Base-by-base conservation (phyloP, 2,888 invertebrate species). In the Nomada hirtipes region DNA sequence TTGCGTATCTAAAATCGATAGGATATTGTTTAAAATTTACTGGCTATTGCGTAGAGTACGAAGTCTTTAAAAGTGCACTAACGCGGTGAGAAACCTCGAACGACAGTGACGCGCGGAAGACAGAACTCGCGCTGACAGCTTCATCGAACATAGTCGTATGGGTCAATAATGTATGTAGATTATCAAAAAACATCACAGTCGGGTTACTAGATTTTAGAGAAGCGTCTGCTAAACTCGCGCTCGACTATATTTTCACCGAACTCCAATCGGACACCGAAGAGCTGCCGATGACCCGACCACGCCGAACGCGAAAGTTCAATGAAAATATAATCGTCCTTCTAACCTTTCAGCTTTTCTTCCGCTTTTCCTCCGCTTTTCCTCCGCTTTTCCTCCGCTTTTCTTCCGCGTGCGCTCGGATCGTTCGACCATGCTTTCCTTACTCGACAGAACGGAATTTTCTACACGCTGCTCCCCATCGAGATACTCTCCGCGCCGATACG, bases 141-240 rank as follows among this genome's bases (percentile, higher is more conserved):
- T 69, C 80, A 55, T 65, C 78, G 74, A 86, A 76, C 85, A 68
- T 85, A 84, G 88, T 83, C 83, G 79, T 80, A 70, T 61, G 79
- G 78, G 61, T 86, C 79, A 72, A 85, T 77, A 73, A 78, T 84
- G 86, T 89, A 89, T 89, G 86, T 91, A 89, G 88, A 90, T 91
- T 89, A 89, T 91, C 87, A 90, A 91, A 91, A 92, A 91, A 91
- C 89, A 91, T 92, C 91, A 92, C 92, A 92, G 92, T 92, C 90
- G 88, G 84, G 84, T 88, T 88, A 83, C 88, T 88, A 88, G 86
- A 88, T 88, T 88, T 86, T 78, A 86, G 82, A 88, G 85, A 86
- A 83, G 71, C 75, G 79, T 80, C 77, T 68, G 86, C 74, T 42
- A 20, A 61, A 76, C 61, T 70, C 72, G 59, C n/a, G 23, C 29